These are phyloP conservation scores for Sycophila texana DNA, from an alignment of 2,888 invertebrate genomes.

Conservation along the genomic window DNA sequence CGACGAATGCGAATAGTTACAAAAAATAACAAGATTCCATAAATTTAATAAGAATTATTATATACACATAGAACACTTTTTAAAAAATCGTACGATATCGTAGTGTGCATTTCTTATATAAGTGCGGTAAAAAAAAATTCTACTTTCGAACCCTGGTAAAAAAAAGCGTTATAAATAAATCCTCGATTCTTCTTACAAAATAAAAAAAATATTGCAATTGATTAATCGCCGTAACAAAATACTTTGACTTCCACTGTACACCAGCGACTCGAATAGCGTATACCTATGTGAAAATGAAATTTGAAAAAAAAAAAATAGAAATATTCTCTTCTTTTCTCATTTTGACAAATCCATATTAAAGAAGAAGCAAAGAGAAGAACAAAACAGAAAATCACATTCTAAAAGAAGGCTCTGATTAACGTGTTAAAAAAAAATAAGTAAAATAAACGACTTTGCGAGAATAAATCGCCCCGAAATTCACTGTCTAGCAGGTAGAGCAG, in stretches of 20 bases:
- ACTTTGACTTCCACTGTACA: conserved; percentile 44
- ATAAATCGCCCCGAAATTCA: conserved; percentile 41
- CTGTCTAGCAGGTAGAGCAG: conserved; percentile 14
- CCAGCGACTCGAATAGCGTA: conserved; percentile 38
- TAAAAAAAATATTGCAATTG: conserved; percentile 33
- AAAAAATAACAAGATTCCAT: conserved; percentile 32
- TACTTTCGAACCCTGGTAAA: no score
- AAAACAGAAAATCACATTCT: conserved; percentile 26
- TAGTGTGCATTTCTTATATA: conserved; percentile 52
- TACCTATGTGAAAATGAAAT: conserved; percentile 32
- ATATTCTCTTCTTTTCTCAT: neutral
- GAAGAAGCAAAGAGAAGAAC: conserved; percentile 3
- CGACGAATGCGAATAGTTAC: conserved; percentile 43
- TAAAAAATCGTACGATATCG: conserved; percentile 47
- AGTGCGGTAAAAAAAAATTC: conserved; percentile 39
- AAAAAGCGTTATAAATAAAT: conserved; percentile 17
- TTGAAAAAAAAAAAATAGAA: neutral
- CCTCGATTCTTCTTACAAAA: conserved; percentile 34
- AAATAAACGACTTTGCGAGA: conserved; percentile 13
- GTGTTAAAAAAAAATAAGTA: conserved; percentile 15
- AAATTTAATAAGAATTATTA: conserved; percentile 34
- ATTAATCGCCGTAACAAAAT: conserved; percentile 37
- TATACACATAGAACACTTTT: conserved; percentile 41
- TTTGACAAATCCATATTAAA: conserved; percentile 1
- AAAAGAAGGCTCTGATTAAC: conserved; percentile 37